phyloP scores from a whole-genome alignment of 2,113 vertebrate genomes.

The Odontophorus gujanensis region DNA sequence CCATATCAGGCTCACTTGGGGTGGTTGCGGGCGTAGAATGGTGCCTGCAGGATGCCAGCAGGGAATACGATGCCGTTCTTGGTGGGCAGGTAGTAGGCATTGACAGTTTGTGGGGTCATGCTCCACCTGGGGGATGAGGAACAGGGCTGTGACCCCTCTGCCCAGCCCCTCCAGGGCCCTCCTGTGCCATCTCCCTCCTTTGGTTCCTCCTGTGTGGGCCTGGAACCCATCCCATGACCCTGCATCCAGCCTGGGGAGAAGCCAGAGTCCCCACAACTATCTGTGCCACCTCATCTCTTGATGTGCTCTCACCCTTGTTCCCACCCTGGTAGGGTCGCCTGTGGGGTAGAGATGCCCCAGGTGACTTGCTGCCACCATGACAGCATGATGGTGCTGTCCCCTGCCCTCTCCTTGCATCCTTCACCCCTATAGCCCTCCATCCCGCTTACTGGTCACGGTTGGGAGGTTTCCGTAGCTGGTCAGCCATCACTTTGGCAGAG shows the following conservation, averaged over 20 bases:
- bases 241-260: background rate
- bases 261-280: background rate
- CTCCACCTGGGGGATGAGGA: conserved; percentile 86
- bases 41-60: conserved; percentile 96
- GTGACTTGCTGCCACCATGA: background rate
- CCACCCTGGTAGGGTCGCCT: background rate
- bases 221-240: background rate
- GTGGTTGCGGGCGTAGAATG: conserved; percentile 93
- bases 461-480: conserved; percentile 95
- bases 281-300: background rate
- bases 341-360: background rate
- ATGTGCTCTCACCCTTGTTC: background rate
- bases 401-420: background rate
- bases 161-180: background rate
- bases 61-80: conserved; percentile 99
- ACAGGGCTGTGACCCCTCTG: background rate
- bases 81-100: conserved; percentile 97
- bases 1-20: conserved; percentile 85
- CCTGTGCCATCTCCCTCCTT: background rate
- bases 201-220: background rate
- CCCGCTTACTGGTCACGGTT: conserved; percentile 93
- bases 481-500: conserved; percentile 95
- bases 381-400: background rate
- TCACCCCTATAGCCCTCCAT: fast-evolving
- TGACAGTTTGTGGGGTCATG: conserved; percentile 98